These are phyloP conservation scores for Myopa tessellatipennis DNA, from an alignment of 2,888 invertebrate genomes.

Conservation along the genomic window DNA sequence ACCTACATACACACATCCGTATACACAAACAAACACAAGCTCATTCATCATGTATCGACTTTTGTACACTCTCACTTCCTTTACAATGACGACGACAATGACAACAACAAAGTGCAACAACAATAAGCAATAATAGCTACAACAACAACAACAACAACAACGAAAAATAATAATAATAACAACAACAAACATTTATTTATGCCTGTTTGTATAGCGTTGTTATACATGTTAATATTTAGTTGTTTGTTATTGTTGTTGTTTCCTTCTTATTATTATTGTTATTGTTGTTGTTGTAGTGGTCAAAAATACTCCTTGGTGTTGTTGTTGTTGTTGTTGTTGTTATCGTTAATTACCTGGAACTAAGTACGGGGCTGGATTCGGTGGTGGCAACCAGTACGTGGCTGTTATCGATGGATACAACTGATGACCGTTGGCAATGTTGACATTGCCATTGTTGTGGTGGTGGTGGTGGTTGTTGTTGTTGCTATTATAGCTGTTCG, in stretches of 20 bases:
- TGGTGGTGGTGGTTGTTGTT: constrained; percentile 39
- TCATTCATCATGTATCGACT: constrained; percentile 1
- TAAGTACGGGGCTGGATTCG: constrained; percentile 83
- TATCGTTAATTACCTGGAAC: constrained; percentile 78
- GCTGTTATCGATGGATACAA: constrained; percentile 83
- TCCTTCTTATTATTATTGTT: not conserved
- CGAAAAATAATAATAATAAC: not conserved
- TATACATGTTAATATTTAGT: not conserved
- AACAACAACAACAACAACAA: constrained; percentile 16
- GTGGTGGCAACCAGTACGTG: constrained; percentile 86
- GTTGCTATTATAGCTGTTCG: constrained; percentile 39
- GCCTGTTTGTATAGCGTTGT: not conserved
- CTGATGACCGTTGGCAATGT: constrained; percentile 59
- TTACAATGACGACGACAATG: constrained; percentile 12
- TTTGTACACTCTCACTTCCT: constrained; percentile 27
- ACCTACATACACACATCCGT: not conserved
- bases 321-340: constrained; percentile 43
- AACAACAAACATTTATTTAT: not conserved
- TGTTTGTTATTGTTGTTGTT: not conserved
- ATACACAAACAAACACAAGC: not conserved
- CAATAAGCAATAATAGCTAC: not conserved
- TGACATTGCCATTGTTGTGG: constrained; percentile 47
- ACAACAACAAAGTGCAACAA: constrained; percentile 7
- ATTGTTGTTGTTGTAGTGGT: not conserved
- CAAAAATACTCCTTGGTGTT: constrained; percentile 15